A percentile compares a stretch with the other conserved stretches of the same genome.
Conservation (phyloP, 2,888 invertebrate genomes). For the Drosophila acutilabella region DNA sequence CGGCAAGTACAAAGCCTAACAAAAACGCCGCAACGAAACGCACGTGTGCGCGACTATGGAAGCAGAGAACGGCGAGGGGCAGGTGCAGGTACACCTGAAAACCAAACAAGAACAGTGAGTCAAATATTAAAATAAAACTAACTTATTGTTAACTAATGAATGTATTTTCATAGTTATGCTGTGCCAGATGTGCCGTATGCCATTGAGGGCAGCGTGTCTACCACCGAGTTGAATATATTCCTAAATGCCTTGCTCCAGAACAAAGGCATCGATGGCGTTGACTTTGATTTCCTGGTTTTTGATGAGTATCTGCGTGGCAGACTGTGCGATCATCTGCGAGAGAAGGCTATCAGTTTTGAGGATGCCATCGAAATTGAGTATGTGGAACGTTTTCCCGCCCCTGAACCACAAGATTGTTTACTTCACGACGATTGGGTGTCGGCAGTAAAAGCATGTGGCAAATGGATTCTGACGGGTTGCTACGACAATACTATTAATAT, state of each 20-base stretch:
- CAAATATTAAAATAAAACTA: not conserved
- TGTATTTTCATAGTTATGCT: slow-evolving; percentile 88
- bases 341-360: slow-evolving; percentile 92
- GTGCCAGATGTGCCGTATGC: slow-evolving; percentile 94
- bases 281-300: slow-evolving; percentile 95
- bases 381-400: slow-evolving; percentile 94
- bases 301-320: slow-evolving; percentile 90
- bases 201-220: slow-evolving; percentile 90
- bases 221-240: slow-evolving; percentile 90
- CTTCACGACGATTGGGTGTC: slow-evolving; percentile 99
- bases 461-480: slow-evolving; percentile 95
- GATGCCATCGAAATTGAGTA: slow-evolving; percentile 95
- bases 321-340: slow-evolving; percentile 91
- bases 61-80: slow-evolving; percentile 86
- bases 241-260: slow-evolving; percentile 90
- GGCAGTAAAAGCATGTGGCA: slow-evolving; percentile 89
- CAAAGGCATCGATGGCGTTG: slow-evolving; percentile 76
- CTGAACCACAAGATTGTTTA: slow-evolving; percentile 95
- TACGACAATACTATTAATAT: slow-evolving; percentile 97
- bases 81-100: slow-evolving; percentile 91
- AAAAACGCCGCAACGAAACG: slow-evolving; percentile 48
- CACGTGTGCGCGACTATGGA: slow-evolving; percentile 78
- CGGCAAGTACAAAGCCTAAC: not conserved
- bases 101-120: slow-evolving; percentile 93
- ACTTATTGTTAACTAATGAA: not conserved